Base-by-base conservation (phyloP, 37 sponge, comb jelly and placozoan genomes). In the Haliclona indistincta region DNA sequence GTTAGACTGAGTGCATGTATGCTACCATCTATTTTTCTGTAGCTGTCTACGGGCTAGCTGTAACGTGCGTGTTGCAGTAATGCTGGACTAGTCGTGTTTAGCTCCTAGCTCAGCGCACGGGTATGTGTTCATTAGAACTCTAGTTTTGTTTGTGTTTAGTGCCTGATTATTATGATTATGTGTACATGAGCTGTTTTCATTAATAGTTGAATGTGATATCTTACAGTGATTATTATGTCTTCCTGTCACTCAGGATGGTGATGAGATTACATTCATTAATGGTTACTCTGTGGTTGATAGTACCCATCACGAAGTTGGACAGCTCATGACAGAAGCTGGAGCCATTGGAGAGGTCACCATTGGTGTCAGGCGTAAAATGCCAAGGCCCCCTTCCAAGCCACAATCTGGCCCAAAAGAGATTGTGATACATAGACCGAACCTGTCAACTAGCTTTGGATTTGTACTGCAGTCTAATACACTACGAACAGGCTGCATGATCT, bases 381-480 rank as follows among this genome's bases (percentile, higher is more conserved):
- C 38, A 13, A 42, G 75, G 45, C 43, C 55, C 19, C 28, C 22
- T 30, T 4, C 3, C 4, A 20, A 20, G 6, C 64, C 73, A 39
- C 86, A 86, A 13, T 65, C 49, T 39, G 86, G 81, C 23, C 33
- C 69, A 2, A 75, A 86, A 41, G 82, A 84, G 7, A 78, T 90
- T 0, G 64, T 77, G 43, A 73, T 90, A 17, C 39, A 84, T 40
- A 49, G 91, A 39, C 86, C 82, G 6, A 77, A 83, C 52, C 43
- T 43, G 0, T 83, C 83, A 56, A 89, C 79, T 35, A 86, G 90
- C 44, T 96, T 96, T 71, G 97, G 97, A 1, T 96, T 96, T 79
- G 97, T 96, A 25, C 81, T 96, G 0, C 97, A 96, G 73, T 91
- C 93, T 36, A 91, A 89, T 73, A 84, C 84, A 0, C 73, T 81